Base-by-base conservation (phyloP, 2,797 vertebrate species). In the Scarus forsteni region DNA sequence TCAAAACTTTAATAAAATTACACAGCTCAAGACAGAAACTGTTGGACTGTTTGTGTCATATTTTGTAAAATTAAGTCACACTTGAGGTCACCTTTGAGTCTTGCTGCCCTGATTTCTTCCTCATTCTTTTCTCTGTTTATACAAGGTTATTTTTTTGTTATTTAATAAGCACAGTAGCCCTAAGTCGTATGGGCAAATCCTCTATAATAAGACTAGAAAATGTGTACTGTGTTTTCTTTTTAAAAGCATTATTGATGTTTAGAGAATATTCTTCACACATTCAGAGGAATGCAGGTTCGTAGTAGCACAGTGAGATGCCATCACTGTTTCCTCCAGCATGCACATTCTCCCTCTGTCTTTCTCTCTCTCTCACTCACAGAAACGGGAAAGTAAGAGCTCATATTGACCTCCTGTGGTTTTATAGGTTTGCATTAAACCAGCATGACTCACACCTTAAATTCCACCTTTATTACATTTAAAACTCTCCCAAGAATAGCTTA, bases 371-470 rank as follows among this genome's bases (percentile, higher is more conserved):
- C 49, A 54, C 50, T 61, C 67, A 50, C 64, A 83, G 64, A 79
- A 84, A 83, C 71, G 63, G 79, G 75, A 83, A 83, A 90, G 76
- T 77, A 70, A 57, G 64, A 79, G 68, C 39, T 5, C 69, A 70
- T 66, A 55, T 86, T 88, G 52, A 75, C 63, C 81, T 81, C 86
- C 77, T 74, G 87, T 71, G 80, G 88, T 87, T 92, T 90, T 89
- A 90, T 70, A 63, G 81, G 82, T 75, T 82, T 74, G 57, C 69
- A 84, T 80, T 77, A 85, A 85, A 88, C 71, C 86, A 88, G 88
- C 85, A 64, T 88, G 90, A 89, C 73, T 92, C 85, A 81, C 86
- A 90, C 89, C 88, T 90, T 83, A 76, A 87, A 80, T 88, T 86
- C 84, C 68, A 58, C n/a, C 61, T n/a, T 0, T 7, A 72, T 80